These are phyloP conservation scores for Nomada ruficornis DNA, from an alignment of 2,888 invertebrate species.

Conservation along the genomic window DNA sequence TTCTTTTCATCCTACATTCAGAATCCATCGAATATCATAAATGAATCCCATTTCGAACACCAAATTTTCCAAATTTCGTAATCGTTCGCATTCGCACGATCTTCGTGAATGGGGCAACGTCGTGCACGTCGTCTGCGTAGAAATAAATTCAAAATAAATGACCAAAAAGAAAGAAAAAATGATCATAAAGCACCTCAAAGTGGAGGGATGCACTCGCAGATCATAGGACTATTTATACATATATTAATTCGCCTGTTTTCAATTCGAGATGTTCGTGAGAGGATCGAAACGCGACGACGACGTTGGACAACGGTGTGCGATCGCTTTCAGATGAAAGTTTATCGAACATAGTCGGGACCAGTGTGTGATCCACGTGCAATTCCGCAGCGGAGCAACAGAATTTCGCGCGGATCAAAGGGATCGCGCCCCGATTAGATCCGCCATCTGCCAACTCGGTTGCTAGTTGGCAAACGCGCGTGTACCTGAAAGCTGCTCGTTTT, in stretches of 20 bases:
- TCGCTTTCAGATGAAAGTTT: conserved; percentile 72
- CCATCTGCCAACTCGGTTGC: conserved; percentile 26
- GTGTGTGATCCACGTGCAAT: conserved; percentile 4
- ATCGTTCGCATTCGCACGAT: neutral
- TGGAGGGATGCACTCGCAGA: neutral
- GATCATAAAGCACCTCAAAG: neutral
- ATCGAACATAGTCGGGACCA: conserved; percentile 60
- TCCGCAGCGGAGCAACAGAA: conserved; percentile 3
- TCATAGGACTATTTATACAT: neutral
- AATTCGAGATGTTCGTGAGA: conserved; percentile 9
- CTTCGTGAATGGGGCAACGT: conserved; percentile 12
- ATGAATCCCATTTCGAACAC: neutral
- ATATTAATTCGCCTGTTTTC: neutral
- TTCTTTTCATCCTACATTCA: neutral
- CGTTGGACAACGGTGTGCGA: conserved; percentile 49
- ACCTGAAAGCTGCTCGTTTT: conserved; percentile 38
- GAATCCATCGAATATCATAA: neutral
- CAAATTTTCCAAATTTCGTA: neutral
- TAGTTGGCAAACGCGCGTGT: conserved; percentile 26
- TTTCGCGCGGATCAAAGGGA: conserved; percentile 60
- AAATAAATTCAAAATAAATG: conserved; percentile 16
- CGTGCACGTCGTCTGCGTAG: conserved; percentile 59
- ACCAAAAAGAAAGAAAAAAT: neutral
- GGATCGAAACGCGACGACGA: conserved; percentile 28
- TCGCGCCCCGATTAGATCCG: conserved; percentile 35